Percentiles rank a stretch among this genome's conserved stretches.
phyloP scores from a whole-genome alignment of 1,140 invertebrate species.

The Cepaea nemoralis region DNA sequence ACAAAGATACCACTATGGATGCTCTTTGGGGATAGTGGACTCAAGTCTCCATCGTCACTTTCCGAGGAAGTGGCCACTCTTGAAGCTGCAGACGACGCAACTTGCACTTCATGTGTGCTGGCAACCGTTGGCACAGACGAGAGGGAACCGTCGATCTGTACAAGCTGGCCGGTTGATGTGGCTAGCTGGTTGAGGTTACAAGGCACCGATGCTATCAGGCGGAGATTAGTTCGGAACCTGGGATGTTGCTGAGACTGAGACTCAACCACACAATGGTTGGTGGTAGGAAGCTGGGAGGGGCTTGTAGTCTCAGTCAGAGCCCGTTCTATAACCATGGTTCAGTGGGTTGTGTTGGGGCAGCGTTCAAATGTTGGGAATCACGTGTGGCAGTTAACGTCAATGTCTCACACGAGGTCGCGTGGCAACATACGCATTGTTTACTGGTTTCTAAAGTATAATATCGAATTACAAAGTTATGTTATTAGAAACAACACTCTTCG shows the following conservation, averaged over 20 bases:
- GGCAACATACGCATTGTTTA: no score
- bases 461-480: no score
- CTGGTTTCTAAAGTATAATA: no score
- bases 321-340: constrained; percentile 22
- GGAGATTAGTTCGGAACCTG: constrained; percentile 16
- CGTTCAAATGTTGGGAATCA: no score
- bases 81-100: not conserved
- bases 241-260: not conserved
- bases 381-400: no score
- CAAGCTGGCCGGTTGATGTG: not conserved
- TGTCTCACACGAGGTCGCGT: no score
- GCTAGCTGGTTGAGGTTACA: constrained; percentile 33
- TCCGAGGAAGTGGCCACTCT: not conserved
- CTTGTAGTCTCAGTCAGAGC: not conserved
- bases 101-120: not conserved
- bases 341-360: not conserved
- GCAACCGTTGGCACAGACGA: not conserved
- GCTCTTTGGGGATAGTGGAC: no score
- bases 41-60: not conserved
- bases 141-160: not conserved
- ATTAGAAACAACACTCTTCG: no score
- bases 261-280: constrained; percentile 6
- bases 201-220: constrained; percentile 17
- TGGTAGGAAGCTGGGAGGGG: not conserved
- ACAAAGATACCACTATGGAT: not conserved